These are phyloP conservation scores for Eulemur macaco DNA, from an alignment of 2,113 vertebrate species.

Conservation along the genomic window DNA sequence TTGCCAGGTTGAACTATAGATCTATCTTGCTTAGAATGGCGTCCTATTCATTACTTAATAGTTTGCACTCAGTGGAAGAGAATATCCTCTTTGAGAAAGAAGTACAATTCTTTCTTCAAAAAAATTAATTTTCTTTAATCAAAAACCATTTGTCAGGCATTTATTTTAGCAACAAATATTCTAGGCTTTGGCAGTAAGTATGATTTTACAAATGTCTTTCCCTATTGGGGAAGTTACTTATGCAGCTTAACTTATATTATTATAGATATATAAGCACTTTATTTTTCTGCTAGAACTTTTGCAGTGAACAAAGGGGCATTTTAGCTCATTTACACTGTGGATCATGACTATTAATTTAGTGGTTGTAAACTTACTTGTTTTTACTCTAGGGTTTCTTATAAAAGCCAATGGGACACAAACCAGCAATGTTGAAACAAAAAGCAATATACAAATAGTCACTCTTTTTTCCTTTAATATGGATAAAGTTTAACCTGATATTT, in stretches of 20 bases:
- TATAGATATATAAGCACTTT: not conserved
- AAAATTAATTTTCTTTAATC: not conserved
- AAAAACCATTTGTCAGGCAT: not conserved
- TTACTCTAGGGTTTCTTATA: not conserved
- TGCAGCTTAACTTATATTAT: not conserved
- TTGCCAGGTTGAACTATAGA: not conserved
- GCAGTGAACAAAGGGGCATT: not conserved
- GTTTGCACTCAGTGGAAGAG: not conserved
- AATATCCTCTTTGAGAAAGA: not conserved
- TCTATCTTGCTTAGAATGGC: not conserved
- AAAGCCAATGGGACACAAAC: not conserved
- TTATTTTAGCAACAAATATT: not conserved
- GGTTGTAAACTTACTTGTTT: not conserved
- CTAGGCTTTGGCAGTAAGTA: not conserved
- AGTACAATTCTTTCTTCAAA: not conserved
- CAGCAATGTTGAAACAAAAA: not conserved
- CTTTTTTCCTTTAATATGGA: not conserved
- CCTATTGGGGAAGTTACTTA: not conserved
- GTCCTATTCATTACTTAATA: not conserved
- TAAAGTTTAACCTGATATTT: not conserved
- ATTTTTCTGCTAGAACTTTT: not conserved
- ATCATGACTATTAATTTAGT: not conserved
- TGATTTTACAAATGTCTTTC: not conserved
- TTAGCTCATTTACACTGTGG: not conserved
- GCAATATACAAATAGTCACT: not conserved